Conservation (phyloP, 2,113 vertebrate species). For the Entelurus aequoreus region DNA sequence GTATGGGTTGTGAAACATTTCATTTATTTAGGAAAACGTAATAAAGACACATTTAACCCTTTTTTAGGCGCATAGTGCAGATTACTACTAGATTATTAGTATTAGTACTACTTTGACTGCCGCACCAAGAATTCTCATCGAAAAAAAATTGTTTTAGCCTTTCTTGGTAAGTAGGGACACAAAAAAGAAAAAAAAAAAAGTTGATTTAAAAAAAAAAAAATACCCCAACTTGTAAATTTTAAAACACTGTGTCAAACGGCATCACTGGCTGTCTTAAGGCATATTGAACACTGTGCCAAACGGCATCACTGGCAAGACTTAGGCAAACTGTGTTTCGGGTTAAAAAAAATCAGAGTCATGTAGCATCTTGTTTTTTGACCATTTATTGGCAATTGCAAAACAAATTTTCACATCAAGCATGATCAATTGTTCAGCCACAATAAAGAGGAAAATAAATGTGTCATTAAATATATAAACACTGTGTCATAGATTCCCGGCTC, state of each 20-base stretch:
- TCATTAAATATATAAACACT: background rate
- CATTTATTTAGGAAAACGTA: too few relatives aligned
- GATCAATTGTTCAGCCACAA: background rate
- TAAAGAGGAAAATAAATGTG: background rate
- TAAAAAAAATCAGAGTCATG: background rate
- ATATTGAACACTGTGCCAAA: background rate
- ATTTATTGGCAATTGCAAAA: background rate
- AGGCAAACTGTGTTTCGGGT: background rate
- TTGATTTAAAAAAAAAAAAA: too few relatives aligned
- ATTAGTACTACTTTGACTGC: too few relatives aligned
- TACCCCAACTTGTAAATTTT: too few relatives aligned
- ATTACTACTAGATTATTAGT: too few relatives aligned
- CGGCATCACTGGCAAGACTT: background rate
- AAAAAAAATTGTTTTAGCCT: too few relatives aligned
- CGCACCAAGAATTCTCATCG: too few relatives aligned
- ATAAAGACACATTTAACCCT: too few relatives aligned
- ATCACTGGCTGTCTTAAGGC: background rate
- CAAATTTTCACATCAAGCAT: background rate
- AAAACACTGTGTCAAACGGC: background rate
- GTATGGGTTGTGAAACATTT: too few relatives aligned
- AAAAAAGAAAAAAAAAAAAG: too few relatives aligned
- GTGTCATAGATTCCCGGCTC: background rate
- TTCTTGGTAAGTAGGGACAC: too few relatives aligned
- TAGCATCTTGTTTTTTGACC: background rate
- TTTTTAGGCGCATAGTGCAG: too few relatives aligned